Evolutionary conservation across 1,140 invertebrate species (phyloP).

Genomic region (Pseudomyrmex flavicornis): DNA sequence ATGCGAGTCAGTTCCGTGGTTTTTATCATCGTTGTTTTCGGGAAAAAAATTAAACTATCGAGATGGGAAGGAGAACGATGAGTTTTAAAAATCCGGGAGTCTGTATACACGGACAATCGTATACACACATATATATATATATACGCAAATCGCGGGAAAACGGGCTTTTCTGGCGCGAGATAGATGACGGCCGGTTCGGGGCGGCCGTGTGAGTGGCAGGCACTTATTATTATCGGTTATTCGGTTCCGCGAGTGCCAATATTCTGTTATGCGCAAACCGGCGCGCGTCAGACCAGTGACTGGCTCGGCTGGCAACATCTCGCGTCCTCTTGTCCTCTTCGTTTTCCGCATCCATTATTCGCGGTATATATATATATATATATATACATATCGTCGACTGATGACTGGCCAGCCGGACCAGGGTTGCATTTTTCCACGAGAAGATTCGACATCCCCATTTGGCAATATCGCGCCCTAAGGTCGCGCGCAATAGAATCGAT

Average conservation of each 20-base stretch:
- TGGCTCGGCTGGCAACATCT: constrained; percentile 56
- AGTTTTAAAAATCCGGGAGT: constrained; percentile 33
- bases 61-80: not conserved
- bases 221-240: constrained; percentile 80
- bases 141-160: constrained; percentile 14
- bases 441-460: constrained; percentile 5
- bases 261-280: constrained; percentile 67
- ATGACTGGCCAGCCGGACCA: not conserved
- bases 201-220: constrained; percentile 74
- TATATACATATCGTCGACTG: not conserved
- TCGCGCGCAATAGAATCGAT: constrained; percentile 13
- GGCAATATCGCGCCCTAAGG: constrained; percentile 2
- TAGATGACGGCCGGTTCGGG: constrained; percentile 46
- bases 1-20: not conserved
- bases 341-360: constrained; percentile 47
- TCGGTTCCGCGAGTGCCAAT: constrained; percentile 76
- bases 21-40: not conserved
- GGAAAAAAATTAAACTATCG: not conserved
- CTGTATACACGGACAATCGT: constrained; percentile 17
- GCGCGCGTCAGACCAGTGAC: constrained; percentile 7
- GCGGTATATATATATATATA: not conserved
- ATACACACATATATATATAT: no score
- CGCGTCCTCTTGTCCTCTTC: constrained; percentile 61
- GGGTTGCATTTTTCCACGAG: constrained; percentile 30
- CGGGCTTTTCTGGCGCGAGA: constrained; percentile 39